phyloP scores from a whole-genome alignment of 1,140 invertebrate genomes.

The Glossosoma conforme region DNA sequence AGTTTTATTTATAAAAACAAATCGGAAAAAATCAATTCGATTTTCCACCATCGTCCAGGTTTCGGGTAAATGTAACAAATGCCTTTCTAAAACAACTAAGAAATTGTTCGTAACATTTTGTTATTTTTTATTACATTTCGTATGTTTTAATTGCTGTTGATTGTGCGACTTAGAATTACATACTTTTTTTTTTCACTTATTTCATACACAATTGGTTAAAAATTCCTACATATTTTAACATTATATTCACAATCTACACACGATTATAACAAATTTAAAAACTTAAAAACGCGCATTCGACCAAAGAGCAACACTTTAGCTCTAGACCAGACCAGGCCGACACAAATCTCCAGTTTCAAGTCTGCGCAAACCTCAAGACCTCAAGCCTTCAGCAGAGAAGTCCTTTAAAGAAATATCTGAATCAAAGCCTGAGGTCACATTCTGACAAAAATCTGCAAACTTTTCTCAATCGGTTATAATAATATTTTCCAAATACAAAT shows the following conservation, averaged over 20 bases:
- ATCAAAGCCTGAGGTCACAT: no score
- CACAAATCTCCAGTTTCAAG: no score
- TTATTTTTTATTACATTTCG: slow-evolving; percentile 3
- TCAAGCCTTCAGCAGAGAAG: no score
- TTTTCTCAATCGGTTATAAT: slow-evolving; percentile 17
- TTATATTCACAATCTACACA: slow-evolving; percentile 31
- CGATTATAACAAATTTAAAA: slow-evolving; percentile 28
- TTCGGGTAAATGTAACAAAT: slow-evolving; percentile 14
- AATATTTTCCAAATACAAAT: slow-evolving; percentile 28
- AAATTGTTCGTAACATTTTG: no score
- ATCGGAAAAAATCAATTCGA: no score
- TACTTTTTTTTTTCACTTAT: slow-evolving; percentile 10
- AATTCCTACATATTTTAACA: slow-evolving; percentile 27
- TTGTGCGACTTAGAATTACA: slow-evolving; percentile 28
- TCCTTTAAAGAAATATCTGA: no score
- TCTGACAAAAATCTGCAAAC: no score
- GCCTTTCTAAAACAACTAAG: not conserved
- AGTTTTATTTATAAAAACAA: no score
- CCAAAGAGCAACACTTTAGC: no score
- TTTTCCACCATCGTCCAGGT: no score
- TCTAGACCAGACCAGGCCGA: no score
- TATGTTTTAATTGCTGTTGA: slow-evolving; percentile 19
- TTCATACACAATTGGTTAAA: slow-evolving; percentile 21
- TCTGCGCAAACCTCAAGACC: no score
- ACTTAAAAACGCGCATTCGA: not conserved